Percentiles rank a stretch among this genome's conserved stretches.
These are phyloP conservation scores for Dryocosmus kuriphilus DNA, from an alignment of 2,888 invertebrate genomes.

Conservation along the genomic window DNA sequence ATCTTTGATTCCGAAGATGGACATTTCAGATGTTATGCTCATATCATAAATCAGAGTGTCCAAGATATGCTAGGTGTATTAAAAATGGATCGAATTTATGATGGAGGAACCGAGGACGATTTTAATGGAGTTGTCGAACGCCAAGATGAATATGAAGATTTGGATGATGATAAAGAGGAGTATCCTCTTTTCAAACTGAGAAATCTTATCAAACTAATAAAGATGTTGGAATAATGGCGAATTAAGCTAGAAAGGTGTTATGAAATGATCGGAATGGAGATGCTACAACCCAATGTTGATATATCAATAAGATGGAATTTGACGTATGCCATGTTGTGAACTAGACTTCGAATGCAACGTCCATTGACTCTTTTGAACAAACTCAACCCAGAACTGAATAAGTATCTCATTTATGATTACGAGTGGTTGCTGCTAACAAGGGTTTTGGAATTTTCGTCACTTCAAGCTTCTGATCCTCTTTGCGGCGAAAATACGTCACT, in stretches of 20 bases:
- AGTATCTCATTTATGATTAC: background rate
- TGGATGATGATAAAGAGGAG: background rate
- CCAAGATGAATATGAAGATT: too few species aligned
- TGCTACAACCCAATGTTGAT: background rate
- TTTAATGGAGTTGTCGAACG: too few species aligned
- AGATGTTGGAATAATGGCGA: background rate
- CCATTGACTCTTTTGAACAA: background rate
- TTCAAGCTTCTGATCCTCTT: slow-evolving; percentile 45
- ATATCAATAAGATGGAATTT: background rate
- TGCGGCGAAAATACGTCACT: slow-evolving; percentile 53
- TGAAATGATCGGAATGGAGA: background rate
- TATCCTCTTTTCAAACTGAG: background rate
- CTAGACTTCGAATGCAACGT: background rate
- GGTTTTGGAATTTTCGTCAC: background rate
- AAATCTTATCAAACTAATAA: background rate
- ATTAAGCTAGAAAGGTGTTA: background rate
- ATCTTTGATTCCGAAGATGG: background rate
- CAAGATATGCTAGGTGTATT: too few species aligned
- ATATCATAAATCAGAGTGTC: too few species aligned
- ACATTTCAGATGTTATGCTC: background rate
- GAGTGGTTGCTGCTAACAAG: background rate
- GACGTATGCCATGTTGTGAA: background rate
- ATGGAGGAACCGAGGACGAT: too few species aligned
- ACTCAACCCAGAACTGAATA: background rate
- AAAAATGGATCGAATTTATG: too few species aligned